Conservation (phyloP, 2,113 vertebrate species). For the Leucopsar rothschildi region DNA sequence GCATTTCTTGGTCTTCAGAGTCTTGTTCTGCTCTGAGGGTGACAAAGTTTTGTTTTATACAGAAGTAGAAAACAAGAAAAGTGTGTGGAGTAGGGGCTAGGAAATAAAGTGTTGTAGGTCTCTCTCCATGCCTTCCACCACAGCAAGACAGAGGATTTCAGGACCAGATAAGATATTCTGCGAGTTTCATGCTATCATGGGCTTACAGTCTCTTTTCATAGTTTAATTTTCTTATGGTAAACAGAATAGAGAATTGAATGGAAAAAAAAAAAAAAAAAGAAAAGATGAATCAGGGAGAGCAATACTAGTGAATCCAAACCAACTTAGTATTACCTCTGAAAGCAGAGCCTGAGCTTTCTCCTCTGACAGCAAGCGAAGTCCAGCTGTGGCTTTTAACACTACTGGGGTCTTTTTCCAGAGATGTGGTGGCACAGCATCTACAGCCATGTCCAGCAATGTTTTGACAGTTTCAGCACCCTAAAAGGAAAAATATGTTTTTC, state of each 20-base stretch:
- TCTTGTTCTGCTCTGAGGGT: background rate
- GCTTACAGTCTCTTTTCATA: background rate
- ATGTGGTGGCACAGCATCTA: slow-evolving; percentile 85
- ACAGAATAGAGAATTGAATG: background rate
- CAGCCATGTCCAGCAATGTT: slow-evolving; percentile 84
- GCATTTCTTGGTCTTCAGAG: background rate
- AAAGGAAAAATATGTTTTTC: background rate
- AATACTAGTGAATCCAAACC: background rate
- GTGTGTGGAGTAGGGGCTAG: background rate
- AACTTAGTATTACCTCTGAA: slow-evolving; percentile 76
- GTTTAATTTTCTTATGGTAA: background rate
- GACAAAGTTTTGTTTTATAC: background rate
- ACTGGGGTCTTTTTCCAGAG: slow-evolving; percentile 91
- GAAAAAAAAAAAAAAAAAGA: background rate
- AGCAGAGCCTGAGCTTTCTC: slow-evolving; percentile 88
- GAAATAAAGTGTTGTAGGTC: background rate
- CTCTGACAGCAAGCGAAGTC: slow-evolving; percentile 87
- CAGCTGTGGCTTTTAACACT: slow-evolving; percentile 94
- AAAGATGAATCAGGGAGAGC: background rate
- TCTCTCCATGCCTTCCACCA: background rate
- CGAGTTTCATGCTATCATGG: background rate
- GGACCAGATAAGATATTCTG: background rate
- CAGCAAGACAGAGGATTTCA: background rate
- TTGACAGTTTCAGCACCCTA: slow-evolving; percentile 89
- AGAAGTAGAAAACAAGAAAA: background rate